Evolutionary conservation across 2,888 invertebrate genomes (phyloP), one percentile per base, ranked within the genome.

Genomic region (Dryomyza anilis): DNA sequence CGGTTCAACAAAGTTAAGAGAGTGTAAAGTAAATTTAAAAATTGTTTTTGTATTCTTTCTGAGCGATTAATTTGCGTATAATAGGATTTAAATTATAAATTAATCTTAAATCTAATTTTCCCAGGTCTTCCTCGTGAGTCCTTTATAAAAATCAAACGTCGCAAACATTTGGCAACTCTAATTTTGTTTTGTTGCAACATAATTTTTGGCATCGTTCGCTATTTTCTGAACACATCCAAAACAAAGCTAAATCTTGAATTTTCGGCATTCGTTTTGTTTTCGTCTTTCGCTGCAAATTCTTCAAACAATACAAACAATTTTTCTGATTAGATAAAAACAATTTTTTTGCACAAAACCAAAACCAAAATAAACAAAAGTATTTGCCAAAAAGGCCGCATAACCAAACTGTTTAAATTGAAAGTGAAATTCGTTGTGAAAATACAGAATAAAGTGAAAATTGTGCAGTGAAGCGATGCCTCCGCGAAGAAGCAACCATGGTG

Each of bases 191-290:
- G n/a, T n/a, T n/a, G n/a, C n/a, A n/a, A n/a, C n/a, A n/a, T n/a
- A n/a, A n/a, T n/a, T n/a, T n/a, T n/a, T n/a, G n/a, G 19, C 3
- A 48, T 12, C 48, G 8, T 50, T 59, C 27, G 25, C 29, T 59
- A 19, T 46, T 57, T 71, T 72, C 67, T 58, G 67, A 71, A 68
- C 72, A 43, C 63, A 55, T 64, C 62, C 73, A 39, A 71, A 71
- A 72, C 67, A 69, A 72, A 70, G 72, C 69, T 67, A 73, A 71
- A 68, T 60, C 45, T 43, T 50, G 23, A 56, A 55, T 53, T 43
- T 52, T 43, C 14, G n/a, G n/a, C 25, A 21, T 23, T 43, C 39
- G 50, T 67, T 65, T 59, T 65, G 21, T 61, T 57, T 53, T 66
- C 43, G 36, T 55, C 60, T 65, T 66, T 50, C 53, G 16, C 45